phyloP scores from a whole-genome alignment of 2,888 invertebrate species.

The Athalia cordata region DNA sequence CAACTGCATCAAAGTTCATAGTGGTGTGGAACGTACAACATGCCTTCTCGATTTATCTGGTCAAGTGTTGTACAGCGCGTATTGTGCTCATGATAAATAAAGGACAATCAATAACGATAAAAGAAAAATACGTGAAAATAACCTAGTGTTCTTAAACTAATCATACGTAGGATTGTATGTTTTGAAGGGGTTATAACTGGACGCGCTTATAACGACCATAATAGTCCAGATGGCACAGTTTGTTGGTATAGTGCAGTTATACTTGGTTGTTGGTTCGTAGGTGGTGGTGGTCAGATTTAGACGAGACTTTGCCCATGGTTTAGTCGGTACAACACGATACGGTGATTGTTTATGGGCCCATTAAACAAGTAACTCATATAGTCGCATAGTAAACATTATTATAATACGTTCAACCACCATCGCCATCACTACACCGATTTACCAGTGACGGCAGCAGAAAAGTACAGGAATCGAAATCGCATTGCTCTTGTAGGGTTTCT shows the following conservation, averaged over 20 bases:
- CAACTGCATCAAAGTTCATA: too few species aligned
- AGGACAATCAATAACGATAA: too few species aligned
- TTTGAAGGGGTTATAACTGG: slow-evolving; percentile 46
- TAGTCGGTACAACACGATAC: slow-evolving; percentile 54
- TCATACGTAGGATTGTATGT: slow-evolving; percentile 17
- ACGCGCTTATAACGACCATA: slow-evolving; percentile 55
- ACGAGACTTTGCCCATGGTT: too few species aligned
- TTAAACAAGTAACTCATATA: slow-evolving; percentile 61
- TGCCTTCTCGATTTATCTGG: too few species aligned
- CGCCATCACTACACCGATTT: too few species aligned
- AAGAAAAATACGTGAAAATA: too few species aligned
- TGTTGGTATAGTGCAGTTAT: too few species aligned
- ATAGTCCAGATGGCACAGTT: too few species aligned
- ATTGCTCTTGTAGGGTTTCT: background rate
- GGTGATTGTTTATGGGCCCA: slow-evolving; percentile 65
- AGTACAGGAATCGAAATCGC: slow-evolving; percentile 16
- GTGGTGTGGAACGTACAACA: too few species aligned
- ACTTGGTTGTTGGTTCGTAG: slow-evolving; percentile 19
- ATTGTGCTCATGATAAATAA: background rate
- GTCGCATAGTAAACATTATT: slow-evolving; percentile 65
- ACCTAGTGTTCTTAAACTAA: slow-evolving; percentile 42
- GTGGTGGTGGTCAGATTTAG: slow-evolving; percentile 55
- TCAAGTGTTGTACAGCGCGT: background rate
- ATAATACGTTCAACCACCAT: slow-evolving; percentile 59
- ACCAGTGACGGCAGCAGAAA: background rate